A percentile compares a stretch with the other conserved stretches of the same genome.
Conservation (phyloP, 2,113 vertebrate species). For the Crotalus viridis region DNA sequence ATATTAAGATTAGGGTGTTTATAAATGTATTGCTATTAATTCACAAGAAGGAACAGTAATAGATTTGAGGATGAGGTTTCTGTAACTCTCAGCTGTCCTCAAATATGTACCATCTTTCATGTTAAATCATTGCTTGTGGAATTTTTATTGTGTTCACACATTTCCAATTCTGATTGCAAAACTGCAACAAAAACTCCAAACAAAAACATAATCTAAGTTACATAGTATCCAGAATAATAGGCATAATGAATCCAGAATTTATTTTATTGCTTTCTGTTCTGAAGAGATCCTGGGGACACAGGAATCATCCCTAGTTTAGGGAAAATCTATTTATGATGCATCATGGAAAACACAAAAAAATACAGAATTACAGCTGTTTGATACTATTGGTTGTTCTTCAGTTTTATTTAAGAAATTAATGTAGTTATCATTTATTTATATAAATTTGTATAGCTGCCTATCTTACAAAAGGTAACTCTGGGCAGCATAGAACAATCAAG, state of each 20-base stretch:
- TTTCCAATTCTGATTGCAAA: neutral
- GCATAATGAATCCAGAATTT: neutral
- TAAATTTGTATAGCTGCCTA: no score
- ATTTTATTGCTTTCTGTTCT: neutral
- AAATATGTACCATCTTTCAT: neutral
- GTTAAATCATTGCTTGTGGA: neutral
- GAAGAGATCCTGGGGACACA: neutral
- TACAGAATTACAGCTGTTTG: neutral
- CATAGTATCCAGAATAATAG: neutral
- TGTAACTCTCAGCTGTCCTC: neutral
- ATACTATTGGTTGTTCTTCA: neutral
- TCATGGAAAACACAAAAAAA: neutral
- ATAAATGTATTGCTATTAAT: neutral
- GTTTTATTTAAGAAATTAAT: neutral
- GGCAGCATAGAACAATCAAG: no score
- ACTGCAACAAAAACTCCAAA: neutral
- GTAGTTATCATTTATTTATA: no score
- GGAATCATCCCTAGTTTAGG: neutral
- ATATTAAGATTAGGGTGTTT: neutral
- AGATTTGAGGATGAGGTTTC: neutral
- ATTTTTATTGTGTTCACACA: neutral
- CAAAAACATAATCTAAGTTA: neutral
- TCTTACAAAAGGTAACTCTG: no score
- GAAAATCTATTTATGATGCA: neutral
- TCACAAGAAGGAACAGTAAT: neutral